phyloP scores from a whole-genome alignment of 1,140 invertebrate species.

The Formica exsecta region DNA sequence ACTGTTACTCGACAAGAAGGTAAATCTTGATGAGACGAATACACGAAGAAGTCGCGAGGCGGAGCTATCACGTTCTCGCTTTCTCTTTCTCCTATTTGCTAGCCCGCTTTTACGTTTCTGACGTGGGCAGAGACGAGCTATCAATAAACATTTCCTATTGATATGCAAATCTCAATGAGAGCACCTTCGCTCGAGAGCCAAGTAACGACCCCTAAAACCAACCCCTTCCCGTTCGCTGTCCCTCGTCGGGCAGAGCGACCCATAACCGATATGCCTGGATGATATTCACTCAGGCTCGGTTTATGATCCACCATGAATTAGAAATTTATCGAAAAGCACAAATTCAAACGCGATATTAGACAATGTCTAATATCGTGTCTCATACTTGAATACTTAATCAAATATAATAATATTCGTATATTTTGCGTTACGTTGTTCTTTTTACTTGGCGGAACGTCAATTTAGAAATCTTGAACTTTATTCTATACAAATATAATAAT shows the following conservation, averaged over 20 bases:
- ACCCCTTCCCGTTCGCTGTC: slow-evolving; percentile 41
- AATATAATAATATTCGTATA: slow-evolving; percentile 8
- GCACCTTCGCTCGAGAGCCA: slow-evolving; percentile 58
- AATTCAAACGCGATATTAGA: slow-evolving; percentile 52
- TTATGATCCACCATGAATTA: slow-evolving; percentile 69
- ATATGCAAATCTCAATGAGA: slow-evolving; percentile 72
- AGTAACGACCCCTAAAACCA: slow-evolving; percentile 66
- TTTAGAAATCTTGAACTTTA: background rate
- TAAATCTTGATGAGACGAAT: slow-evolving; percentile 38
- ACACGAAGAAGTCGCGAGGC: background rate
- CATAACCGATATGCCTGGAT: slow-evolving; percentile 41
- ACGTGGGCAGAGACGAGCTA: slow-evolving; percentile 60
- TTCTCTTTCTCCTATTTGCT: background rate
- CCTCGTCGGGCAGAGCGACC: slow-evolving; percentile 1
- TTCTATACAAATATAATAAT: background rate
- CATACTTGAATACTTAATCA: background rate
- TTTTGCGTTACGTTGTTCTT: background rate
- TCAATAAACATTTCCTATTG: slow-evolving; percentile 76
- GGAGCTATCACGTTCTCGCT: no score
- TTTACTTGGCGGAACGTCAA: no score
- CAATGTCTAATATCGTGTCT: background rate
- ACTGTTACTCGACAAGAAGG: slow-evolving; percentile 33
- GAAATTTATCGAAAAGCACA: slow-evolving; percentile 63
- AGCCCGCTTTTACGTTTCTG: slow-evolving; percentile 17
- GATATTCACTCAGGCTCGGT: slow-evolving; percentile 47